Percentiles rank a stretch among this genome's conserved stretches.
phyloP scores from a whole-genome alignment of 2,113 vertebrate genomes.

The Ciconia maguari region DNA sequence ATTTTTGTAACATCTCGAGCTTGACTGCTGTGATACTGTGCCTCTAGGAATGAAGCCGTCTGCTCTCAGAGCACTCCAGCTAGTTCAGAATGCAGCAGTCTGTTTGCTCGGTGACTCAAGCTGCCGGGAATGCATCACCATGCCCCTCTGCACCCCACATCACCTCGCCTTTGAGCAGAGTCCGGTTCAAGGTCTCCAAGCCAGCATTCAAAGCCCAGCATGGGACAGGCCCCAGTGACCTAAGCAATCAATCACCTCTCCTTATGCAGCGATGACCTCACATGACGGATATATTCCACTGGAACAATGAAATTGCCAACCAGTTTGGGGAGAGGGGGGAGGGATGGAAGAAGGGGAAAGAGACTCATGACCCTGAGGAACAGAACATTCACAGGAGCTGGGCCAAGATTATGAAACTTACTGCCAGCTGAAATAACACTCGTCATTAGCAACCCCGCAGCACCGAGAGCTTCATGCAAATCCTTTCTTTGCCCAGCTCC shows the following conservation, averaged over 20 bases:
- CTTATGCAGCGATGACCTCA: slow-evolving; percentile 61
- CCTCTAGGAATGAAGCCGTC: slow-evolving; percentile 64
- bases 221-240: slow-evolving; percentile 52
- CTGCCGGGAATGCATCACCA: slow-evolving; percentile 32
- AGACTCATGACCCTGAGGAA: slow-evolving; percentile 34
- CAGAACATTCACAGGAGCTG: slow-evolving; percentile 25
- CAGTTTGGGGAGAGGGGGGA: slow-evolving; percentile 39
- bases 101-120: slow-evolving; percentile 44
- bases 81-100: slow-evolving; percentile 67
- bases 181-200: slow-evolving; percentile 23
- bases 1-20: slow-evolving; percentile 62
- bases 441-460: slow-evolving; percentile 47
- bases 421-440: slow-evolving; percentile 9
- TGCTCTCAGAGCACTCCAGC: slow-evolving; percentile 48
- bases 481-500: neutral
- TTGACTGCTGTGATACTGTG: slow-evolving; percentile 60
- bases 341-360: slow-evolving; percentile 16
- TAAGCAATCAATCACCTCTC: slow-evolving; percentile 63
- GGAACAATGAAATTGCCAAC: slow-evolving; percentile 56
- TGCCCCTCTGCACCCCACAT: slow-evolving; percentile 29
- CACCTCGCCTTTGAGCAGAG: neutral
- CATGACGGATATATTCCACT: slow-evolving; percentile 55
- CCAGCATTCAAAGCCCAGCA: slow-evolving; percentile 36
- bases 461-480: slow-evolving; percentile 49
- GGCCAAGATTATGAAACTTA: slow-evolving; percentile 61